Base-by-base conservation (phyloP, 2,113 vertebrate species). In the Xiphophorus couchianus region DNA sequence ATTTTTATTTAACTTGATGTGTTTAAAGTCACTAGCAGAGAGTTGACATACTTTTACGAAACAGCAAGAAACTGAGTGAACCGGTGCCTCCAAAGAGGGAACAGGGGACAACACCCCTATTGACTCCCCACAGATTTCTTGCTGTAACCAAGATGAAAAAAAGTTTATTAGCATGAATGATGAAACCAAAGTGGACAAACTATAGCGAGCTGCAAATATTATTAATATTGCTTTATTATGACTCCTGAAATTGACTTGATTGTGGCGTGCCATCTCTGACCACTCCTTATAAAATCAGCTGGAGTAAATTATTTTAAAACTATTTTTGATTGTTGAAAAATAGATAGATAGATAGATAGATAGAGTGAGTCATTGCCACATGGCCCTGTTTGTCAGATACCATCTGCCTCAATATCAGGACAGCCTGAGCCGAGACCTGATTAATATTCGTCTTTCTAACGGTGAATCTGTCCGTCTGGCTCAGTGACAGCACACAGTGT, bases 391-490 rank as follows among this genome's bases (percentile, higher is more conserved):
- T 84, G 78, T 88, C 76, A 83, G 83, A 78, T 82, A 82, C 92
- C 92, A 94, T 94, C 92, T 94, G 91, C 71, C 90, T 85, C 86
- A 80, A 74, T 83, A 86, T 81, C 84, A 85, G 74, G 75, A 80
- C 86, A 86, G 89, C 76, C 81, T 69, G 89, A 88, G 85, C 65
- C 86, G 67, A 63, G 84, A 70, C 70, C 85, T 88, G 88, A 93
- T 94, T 92, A 93, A 87, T 84, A 88, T 80, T 80, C 78, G 35
- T 73, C 85, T 79, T 88, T 86, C 81, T 79, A 83, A 72, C 81
- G 62, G 78, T 78, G 88, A 89, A 89, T 86, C 84, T 89, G 84
- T 35, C 48, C 1, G 33, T 84, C 74, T 92, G 89, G 89, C 84
- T 65, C 58, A 0, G 54, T 85, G 86, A 89, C 89, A 89, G 72